Conservation (phyloP, 2,113 vertebrate genomes). For the Suricata suricatta region DNA sequence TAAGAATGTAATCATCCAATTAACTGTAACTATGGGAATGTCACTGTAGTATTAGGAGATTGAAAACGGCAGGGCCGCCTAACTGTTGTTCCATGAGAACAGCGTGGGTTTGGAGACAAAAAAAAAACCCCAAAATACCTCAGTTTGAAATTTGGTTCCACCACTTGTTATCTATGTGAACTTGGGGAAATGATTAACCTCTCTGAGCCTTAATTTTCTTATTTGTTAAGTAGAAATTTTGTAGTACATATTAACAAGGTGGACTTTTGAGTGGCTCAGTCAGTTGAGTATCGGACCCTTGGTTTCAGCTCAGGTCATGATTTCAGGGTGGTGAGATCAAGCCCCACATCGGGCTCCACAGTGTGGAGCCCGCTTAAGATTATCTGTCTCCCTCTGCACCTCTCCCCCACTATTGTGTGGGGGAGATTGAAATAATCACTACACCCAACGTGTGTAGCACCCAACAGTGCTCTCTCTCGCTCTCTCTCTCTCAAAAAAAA, state of each 20-base stretch:
- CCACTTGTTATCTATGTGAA: neutral
- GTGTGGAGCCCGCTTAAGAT: too few relatives aligned
- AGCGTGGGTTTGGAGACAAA: neutral
- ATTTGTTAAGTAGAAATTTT: slow-evolving; percentile 27
- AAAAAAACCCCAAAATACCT: neutral
- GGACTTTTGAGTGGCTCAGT: neutral
- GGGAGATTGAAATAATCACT: too few relatives aligned
- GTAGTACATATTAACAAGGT: neutral
- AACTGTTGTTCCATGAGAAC: neutral
- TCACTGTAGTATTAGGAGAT: neutral
- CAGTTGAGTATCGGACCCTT: neutral
- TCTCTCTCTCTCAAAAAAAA: neutral
- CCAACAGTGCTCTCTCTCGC: too few relatives aligned
- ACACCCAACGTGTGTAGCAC: too few relatives aligned
- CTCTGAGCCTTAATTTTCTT: neutral
- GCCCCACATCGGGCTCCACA: neutral
- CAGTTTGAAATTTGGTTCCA: neutral
- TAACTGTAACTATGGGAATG: neutral
- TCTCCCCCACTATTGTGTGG: too few relatives aligned
- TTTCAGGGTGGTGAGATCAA: neutral
- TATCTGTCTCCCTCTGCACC: too few relatives aligned
- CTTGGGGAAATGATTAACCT: neutral
- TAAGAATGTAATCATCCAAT: neutral
- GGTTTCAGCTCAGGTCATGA: neutral
- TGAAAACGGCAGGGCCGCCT: neutral